Evolutionary conservation across 2,113 vertebrate genomes (phyloP), one percentile per base, ranked within the genome.

Genomic region (Myrmecobius fasciatus): DNA sequence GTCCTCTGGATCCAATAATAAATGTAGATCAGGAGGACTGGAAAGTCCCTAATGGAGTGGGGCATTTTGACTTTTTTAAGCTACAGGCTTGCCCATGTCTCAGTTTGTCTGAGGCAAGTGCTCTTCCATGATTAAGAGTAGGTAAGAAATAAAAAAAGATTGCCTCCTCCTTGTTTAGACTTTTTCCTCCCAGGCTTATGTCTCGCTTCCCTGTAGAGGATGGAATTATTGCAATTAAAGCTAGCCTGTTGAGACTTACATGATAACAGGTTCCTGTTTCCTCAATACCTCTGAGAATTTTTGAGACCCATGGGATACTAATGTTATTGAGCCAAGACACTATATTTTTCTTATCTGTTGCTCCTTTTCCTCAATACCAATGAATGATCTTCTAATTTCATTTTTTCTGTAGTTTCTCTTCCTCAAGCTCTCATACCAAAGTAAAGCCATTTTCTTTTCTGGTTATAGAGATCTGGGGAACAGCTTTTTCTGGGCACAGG

Each of bases 361-460:
- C 6, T 4, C 4, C 14, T 5, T 43, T 54, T 94, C 7, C 89
- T 89, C 49, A 3, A 25, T 8, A 8, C 88, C 26, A 89, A 0
- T 67, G 91, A 89, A 83, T 93, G 48, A 90, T 91, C 49, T 91
- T 83, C 60, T 47, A 9, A 0, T 4, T 47, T 88, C 4, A 89
- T 89, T 91, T 24, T 91, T 17, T 36, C 43, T 46, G 17, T 92
- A 89, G 36, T 92, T 92, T 90, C 48, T 89, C n/a, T 83, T 92
- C 89, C 7, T 83, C 36, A 60, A 2, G 24, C 54, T 94, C 95
- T 93, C 90, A 93, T 60, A 56, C 52, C 1, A 47, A 91, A 83
- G 94, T 89, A 92, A 96, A 96, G 46, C 20, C 67, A 52, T 83
- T 49, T 67, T 93, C 56, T 94, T 93, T 89, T 96, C 92, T 94